phyloP scores from a whole-genome alignment of 2,113 vertebrate species.

The Dasypus novemcinctus region DNA sequence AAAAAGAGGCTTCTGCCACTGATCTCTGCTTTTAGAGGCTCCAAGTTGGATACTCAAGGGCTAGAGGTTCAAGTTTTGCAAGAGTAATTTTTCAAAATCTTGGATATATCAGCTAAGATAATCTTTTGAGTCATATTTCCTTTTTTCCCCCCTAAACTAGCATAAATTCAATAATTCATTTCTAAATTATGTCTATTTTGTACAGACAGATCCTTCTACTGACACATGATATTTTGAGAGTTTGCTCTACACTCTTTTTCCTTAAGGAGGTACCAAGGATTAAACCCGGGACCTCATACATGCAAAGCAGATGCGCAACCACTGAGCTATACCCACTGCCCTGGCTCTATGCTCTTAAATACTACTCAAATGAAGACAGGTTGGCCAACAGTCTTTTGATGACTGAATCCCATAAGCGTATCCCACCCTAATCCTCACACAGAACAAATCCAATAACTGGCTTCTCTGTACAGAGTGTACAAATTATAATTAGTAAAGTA shows the following conservation, averaged over 20 bases:
- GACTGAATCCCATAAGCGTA: conserved; percentile 6
- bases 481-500: neutral
- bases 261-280: no score
- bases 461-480: neutral
- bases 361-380: neutral
- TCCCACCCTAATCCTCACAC: neutral
- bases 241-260: neutral
- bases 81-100: conserved; percentile 32
- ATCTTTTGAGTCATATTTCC: neutral
- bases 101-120: neutral
- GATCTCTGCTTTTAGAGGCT: neutral
- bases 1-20: neutral
- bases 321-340: no score
- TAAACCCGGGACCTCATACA: no score
- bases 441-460: conserved; percentile 15
- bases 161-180: neutral
- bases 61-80: neutral
- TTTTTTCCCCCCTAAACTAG: conserved; percentile 30
- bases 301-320: no score
- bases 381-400: neutral
- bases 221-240: neutral
- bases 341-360: neutral
- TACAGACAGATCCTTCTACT: conserved; percentile 7
- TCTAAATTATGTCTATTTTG: neutral
- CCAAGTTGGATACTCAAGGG: neutral